Conservation (phyloP, 2,888 invertebrate species). For the Meloe dianella region DNA sequence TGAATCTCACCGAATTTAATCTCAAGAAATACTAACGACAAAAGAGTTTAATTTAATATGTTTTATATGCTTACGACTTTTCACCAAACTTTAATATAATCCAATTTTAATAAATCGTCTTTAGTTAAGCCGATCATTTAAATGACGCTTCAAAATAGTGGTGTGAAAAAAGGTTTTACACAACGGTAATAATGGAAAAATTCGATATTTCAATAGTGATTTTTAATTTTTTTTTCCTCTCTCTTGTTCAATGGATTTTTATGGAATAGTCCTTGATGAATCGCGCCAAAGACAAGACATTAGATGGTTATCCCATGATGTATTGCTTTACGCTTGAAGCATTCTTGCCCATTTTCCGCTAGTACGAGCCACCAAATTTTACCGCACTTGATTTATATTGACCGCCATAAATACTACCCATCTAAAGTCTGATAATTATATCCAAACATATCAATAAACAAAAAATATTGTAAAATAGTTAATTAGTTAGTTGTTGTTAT, state of each 20-base stretch:
- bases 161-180: too few species aligned
- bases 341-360: conserved; percentile 11
- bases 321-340: conserved; percentile 8
- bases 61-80: conserved; percentile 28
- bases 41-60: conserved; percentile 34
- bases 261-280: conserved; percentile 5
- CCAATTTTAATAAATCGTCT: conserved; percentile 13
- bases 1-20: conserved; percentile 31
- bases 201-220: neutral
- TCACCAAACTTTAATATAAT: conserved; percentile 22
- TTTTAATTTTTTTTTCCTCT: neutral
- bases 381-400: conserved; percentile 12
- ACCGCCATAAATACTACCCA: neutral
- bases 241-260: neutral
- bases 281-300: conserved; percentile 8
- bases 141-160: too few species aligned
- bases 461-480: neutral
- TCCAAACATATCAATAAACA: neutral
- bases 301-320: conserved; percentile 11
- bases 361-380: conserved; percentile 6
- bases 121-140: neutral
- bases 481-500: neutral
- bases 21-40: conserved; percentile 29
- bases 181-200: neutral
- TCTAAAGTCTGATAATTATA: neutral